These are phyloP conservation scores for Cyrtodaria siliqua DNA, from an alignment of 2,888 invertebrate species.

Conservation along the genomic window DNA sequence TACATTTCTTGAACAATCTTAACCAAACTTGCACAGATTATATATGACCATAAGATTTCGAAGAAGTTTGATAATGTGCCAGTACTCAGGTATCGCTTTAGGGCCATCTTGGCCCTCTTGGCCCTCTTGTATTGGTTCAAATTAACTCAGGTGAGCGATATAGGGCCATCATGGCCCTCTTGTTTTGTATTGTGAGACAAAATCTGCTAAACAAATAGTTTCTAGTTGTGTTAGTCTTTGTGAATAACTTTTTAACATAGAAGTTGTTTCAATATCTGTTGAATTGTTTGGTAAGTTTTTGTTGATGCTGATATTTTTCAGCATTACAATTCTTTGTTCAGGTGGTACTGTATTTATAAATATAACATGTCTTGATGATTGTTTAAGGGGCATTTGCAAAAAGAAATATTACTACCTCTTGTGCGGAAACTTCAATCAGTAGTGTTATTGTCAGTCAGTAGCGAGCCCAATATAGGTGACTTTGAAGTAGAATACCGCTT, in stretches of 20 bases:
- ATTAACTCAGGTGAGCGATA: no score
- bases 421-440: slow-evolving; percentile 70
- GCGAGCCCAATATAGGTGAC: no score
- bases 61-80: no score
- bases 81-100: no score
- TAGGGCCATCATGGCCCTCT: no score
- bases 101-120: no score
- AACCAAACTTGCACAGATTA: no score
- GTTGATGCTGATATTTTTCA: slow-evolving; percentile 62
- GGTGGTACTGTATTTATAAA: slow-evolving; percentile 40
- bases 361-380: slow-evolving; percentile 37
- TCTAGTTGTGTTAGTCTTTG: slow-evolving; percentile 13
- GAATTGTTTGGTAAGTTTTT: slow-evolving; percentile 45
- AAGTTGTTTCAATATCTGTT: slow-evolving; percentile 14
- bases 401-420: slow-evolving; percentile 71
- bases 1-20: no score
- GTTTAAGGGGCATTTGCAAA: slow-evolving; percentile 65
- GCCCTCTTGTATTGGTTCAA: no score
- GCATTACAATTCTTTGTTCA: slow-evolving; percentile 35
- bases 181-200: slow-evolving; percentile 18
- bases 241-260: slow-evolving; percentile 9
- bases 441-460: no score
- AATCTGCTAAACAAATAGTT: slow-evolving; percentile 17
- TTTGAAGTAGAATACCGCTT: no score
- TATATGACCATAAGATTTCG: no score